A percentile compares a stretch with the other conserved stretches of the same genome.
Conservation (phyloP, 2,888 invertebrate genomes). For the Metalampra italica region DNA sequence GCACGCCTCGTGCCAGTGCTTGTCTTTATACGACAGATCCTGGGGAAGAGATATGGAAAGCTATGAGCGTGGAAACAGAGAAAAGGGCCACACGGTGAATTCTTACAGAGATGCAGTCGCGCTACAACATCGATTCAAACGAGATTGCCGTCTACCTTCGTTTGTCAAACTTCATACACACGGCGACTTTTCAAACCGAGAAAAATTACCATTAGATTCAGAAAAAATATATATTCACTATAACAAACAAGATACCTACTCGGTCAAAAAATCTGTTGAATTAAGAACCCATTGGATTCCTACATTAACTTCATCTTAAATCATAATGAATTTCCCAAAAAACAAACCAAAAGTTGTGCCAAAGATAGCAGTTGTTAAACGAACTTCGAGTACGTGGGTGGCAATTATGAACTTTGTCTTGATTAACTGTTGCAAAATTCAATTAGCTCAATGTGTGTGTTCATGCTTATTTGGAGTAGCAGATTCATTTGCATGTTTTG, state of each 20-base stretch:
- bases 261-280: too few relatives aligned
- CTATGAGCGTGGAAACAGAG: not conserved
- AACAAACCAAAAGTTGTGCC: constrained; percentile 17
- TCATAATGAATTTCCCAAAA: constrained; percentile 16
- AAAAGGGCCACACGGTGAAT: not conserved
- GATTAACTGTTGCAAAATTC: constrained; percentile 15
- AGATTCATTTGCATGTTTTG: constrained; percentile 1
- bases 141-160: too few relatives aligned
- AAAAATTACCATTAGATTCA: too few relatives aligned
- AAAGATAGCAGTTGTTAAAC: constrained; percentile 15
- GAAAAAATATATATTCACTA: too few relatives aligned
- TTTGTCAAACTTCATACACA: too few relatives aligned
- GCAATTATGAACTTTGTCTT: constrained; percentile 36
- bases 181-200: too few relatives aligned
- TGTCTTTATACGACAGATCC: constrained; percentile 99
- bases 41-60: constrained; percentile 49
- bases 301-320: not conserved
- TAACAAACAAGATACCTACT: too few relatives aligned
- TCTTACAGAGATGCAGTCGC: not conserved
- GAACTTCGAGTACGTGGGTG: constrained; percentile 28
- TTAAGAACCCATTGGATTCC: too few relatives aligned
- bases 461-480: constrained; percentile 18
- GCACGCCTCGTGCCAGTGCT: constrained; percentile 99
- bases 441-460: constrained; percentile 10
- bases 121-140: too few relatives aligned